A percentile compares a stretch with the other conserved stretches of the same genome.
Evolutionary conservation across 2,113 vertebrate species (phyloP).

Genomic region (Bettongia penicillata): DNA sequence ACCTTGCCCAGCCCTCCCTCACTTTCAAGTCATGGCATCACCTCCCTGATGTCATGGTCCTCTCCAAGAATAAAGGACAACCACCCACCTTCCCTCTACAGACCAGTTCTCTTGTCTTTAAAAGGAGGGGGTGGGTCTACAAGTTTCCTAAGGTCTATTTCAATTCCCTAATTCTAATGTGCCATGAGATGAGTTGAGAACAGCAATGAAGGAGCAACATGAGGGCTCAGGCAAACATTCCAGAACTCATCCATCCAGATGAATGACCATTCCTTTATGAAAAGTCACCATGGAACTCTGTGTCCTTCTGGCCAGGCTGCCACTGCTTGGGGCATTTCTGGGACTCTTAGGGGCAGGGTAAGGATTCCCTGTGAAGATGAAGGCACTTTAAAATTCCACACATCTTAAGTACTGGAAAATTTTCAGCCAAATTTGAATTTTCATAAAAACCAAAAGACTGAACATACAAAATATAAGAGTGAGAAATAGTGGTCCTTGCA

Average conservation of each 20-base stretch:
- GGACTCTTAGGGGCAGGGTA: background rate
- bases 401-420: background rate
- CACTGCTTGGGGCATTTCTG: background rate
- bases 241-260: background rate
- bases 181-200: background rate
- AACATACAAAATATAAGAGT: background rate
- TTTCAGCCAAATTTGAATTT: background rate
- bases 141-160: background rate
- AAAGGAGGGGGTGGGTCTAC: background rate
- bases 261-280: background rate
- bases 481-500: background rate
- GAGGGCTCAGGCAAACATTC: background rate
- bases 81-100: background rate
- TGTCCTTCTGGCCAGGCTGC: background rate
- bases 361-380: background rate
- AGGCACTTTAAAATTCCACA: background rate
- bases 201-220: background rate
- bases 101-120: background rate
- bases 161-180: background rate
- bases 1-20: no score
- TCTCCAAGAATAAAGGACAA: no score
- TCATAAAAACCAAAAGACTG: background rate
- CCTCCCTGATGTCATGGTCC: no score
- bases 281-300: background rate
- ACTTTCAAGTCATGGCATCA: no score